Percentiles rank a stretch among this genome's conserved stretches.
Evolutionary conservation across 2,113 vertebrate species (phyloP).

Genomic region (Tonatia bakeri): DNA sequence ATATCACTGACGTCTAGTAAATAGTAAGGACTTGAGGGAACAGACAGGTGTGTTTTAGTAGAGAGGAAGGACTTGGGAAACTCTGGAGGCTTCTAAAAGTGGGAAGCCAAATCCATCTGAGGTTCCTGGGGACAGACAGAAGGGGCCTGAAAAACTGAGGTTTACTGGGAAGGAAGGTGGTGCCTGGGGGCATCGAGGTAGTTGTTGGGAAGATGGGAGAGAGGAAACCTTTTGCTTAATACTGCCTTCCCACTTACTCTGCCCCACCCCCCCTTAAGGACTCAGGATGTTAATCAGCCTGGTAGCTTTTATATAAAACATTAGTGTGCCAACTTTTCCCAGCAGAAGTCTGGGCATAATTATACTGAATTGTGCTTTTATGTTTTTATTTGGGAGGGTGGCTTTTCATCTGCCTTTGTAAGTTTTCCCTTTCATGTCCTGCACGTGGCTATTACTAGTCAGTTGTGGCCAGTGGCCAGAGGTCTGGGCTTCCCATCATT

Average conservation of each 20-base stretch:
- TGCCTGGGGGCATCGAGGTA: neutral
- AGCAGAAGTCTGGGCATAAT: neutral
- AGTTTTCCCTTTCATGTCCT: neutral
- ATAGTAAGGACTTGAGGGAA: neutral
- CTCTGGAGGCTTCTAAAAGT: neutral
- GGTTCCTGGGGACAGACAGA: neutral
- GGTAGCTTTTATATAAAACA: neutral
- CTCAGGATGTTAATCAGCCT: neutral
- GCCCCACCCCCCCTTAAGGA: neutral
- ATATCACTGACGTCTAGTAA: neutral
- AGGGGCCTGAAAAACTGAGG: neutral
- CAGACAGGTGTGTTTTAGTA: neutral
- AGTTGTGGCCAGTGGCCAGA: neutral
- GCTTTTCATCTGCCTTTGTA: neutral
- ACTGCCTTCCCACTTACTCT: neutral
- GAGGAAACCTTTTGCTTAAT: neutral
- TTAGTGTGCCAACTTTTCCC: neutral
- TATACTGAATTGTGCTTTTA: constrained; percentile 3
- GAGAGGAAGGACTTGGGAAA: neutral
- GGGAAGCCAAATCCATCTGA: neutral
- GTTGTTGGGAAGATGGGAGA: neutral
- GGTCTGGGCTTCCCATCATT: neutral
- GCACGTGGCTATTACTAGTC: neutral
- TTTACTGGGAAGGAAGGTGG: neutral
- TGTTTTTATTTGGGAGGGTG: neutral